A percentile compares a stretch with the other conserved stretches of the same genome.
Conservation (phyloP, 2,113 vertebrate genomes). For the Irena cyanogastra region DNA sequence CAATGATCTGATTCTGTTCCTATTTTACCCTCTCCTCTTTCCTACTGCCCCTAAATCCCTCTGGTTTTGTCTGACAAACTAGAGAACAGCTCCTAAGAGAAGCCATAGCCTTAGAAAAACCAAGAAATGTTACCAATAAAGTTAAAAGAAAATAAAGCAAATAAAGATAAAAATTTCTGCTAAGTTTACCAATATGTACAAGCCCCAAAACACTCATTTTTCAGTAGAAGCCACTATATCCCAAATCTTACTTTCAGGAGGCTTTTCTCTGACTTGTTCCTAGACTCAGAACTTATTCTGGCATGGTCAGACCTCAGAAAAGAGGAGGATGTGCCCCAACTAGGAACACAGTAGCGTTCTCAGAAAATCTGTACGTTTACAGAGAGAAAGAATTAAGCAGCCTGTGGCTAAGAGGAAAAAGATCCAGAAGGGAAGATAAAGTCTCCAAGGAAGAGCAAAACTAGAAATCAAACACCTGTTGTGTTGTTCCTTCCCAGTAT, state of each 20-base stretch:
- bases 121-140: background rate
- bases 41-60: background rate
- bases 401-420: background rate
- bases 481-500: background rate
- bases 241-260: background rate
- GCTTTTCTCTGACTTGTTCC: background rate
- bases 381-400: background rate
- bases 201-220: fast-evolving
- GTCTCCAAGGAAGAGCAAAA: background rate
- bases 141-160: background rate
- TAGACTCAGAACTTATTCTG: background rate
- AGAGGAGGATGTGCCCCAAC: background rate
- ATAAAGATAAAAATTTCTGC: background rate
- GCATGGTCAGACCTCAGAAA: background rate
- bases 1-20: background rate
- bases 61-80: background rate
- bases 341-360: background rate
- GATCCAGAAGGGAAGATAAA: background rate
- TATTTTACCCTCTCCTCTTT: background rate
- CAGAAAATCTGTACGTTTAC: background rate
- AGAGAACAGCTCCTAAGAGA: background rate
- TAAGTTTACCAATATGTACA: background rate
- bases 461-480: background rate
- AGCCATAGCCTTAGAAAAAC: fast-evolving
- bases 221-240: background rate